These are phyloP conservation scores for Stenichneumon culpator DNA, from an alignment of 2,888 invertebrate species.

Conservation along the genomic window DNA sequence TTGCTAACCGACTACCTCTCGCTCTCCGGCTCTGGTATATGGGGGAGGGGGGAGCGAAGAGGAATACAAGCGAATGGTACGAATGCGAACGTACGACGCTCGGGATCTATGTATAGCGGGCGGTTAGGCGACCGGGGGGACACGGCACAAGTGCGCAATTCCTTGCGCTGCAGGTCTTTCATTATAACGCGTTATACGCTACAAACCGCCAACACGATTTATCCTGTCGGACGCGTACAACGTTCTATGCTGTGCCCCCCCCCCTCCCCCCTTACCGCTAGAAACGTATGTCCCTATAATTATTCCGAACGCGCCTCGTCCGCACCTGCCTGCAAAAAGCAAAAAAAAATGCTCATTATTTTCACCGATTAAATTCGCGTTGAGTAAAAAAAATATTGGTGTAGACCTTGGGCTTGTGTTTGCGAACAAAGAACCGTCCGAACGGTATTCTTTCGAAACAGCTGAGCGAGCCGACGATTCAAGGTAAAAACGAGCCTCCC, in stretches of 20 bases:
- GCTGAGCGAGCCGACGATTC: background rate
- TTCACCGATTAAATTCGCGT: no score
- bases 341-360: background rate
- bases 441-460: constrained; percentile 6
- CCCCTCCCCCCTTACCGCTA: background rate
- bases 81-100: constrained; percentile 24
- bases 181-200: constrained; percentile 49
- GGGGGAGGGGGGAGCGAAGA: constrained; percentile 6
- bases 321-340: background rate
- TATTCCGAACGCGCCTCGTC: background rate
- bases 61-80: constrained; percentile 37
- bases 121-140: constrained; percentile 16
- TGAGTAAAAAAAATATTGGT: background rate
- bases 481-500: background rate
- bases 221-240: constrained; percentile 28
- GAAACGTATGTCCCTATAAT: constrained; percentile 24
- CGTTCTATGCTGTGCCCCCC: constrained; percentile 6
- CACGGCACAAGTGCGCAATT: constrained; percentile 64
- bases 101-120: constrained; percentile 13
- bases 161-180: constrained; percentile 53
- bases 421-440: constrained; percentile 21
- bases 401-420: background rate
- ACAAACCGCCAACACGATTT: constrained; percentile 51
- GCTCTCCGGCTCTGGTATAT: constrained; percentile 7
- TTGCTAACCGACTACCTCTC: background rate